phyloP scores from a whole-genome alignment of 1,140 invertebrate species.

The Drosophila azteca region DNA sequence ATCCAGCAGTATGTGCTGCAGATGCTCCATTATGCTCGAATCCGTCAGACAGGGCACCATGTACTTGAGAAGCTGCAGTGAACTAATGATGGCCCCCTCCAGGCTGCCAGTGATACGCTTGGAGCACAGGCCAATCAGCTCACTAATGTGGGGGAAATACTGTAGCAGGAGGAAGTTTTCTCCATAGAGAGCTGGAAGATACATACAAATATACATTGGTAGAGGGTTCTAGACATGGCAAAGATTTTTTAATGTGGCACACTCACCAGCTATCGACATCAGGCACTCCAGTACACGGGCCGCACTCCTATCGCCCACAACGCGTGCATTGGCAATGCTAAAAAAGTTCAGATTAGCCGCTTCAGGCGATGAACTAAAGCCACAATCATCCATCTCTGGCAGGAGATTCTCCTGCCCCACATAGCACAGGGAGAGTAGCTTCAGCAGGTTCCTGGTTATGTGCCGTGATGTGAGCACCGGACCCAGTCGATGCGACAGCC shows the following conservation, averaged over 20 bases:
- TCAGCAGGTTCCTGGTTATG: constrained; percentile 94
- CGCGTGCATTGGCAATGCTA: constrained; percentile 85
- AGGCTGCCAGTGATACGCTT: constrained; percentile 91
- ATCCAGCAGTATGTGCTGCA: constrained; percentile 90
- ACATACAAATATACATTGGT: neutral
- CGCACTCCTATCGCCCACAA: constrained; percentile 92
- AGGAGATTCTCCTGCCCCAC: constrained; percentile 92
- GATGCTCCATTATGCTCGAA: constrained; percentile 92
- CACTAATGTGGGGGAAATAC: constrained; percentile 96
- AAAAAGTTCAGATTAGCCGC: constrained; percentile 85
- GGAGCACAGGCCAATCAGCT: constrained; percentile 90
- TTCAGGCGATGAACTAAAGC: constrained; percentile 29
- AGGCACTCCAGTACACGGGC: constrained; percentile 94
- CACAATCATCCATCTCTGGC: constrained; percentile 68
- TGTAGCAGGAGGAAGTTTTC: constrained; percentile 92
- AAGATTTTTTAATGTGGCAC: constrained; percentile 66
- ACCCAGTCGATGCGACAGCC: constrained; percentile 96
- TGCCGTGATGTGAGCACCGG: constrained; percentile 96
- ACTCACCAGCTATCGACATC: constrained; percentile 87
- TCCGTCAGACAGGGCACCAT: constrained; percentile 93
- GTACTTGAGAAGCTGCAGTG: constrained; percentile 91
- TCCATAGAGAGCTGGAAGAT: constrained; percentile 55
- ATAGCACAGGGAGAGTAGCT: constrained; percentile 97
- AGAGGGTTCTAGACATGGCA: constrained; percentile 68
- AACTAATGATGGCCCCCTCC: constrained; percentile 95